phyloP scores from a whole-genome alignment of 2,797 vertebrate genomes.

The Coilia nasus region DNA sequence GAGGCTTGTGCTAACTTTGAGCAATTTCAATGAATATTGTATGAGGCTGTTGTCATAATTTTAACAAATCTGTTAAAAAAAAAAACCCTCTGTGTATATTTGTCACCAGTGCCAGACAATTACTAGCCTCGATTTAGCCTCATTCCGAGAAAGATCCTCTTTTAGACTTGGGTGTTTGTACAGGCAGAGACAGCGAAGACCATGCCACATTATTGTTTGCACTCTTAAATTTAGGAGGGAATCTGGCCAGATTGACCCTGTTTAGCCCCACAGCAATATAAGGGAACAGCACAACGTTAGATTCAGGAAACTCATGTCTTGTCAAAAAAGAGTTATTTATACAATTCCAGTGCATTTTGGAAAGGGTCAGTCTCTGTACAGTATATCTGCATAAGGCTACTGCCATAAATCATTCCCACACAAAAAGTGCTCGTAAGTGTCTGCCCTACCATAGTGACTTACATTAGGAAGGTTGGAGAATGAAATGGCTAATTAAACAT shows the following conservation, averaged over 20 bases:
- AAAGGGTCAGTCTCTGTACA: conserved; percentile 62
- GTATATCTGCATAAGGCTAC: conserved; percentile 61
- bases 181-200: conserved; percentile 32
- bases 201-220: conserved; percentile 56
- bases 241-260: conserved; percentile 57
- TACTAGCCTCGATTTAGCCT: neutral
- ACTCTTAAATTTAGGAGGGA: conserved; percentile 36
- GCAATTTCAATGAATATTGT: neutral
- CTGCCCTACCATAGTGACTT: conserved; percentile 38
- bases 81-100: neutral
- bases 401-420: conserved; percentile 48
- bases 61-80: neutral
- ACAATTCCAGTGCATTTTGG: conserved; percentile 48
- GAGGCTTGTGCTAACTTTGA: neutral
- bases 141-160: neutral
- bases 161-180: neutral
- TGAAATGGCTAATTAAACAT: conserved; percentile 65
- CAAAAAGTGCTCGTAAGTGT: conserved; percentile 62
- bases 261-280: conserved; percentile 40
- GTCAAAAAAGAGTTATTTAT: conserved; percentile 43
- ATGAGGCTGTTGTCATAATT: neutral
- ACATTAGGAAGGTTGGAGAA: neutral
- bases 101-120: neutral
- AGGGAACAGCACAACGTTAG: conserved; percentile 59
- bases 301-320: conserved; percentile 60